Evolutionary conservation across 2,888 invertebrate genomes (phyloP).

Genomic region (Diabrotica balteata): DNA sequence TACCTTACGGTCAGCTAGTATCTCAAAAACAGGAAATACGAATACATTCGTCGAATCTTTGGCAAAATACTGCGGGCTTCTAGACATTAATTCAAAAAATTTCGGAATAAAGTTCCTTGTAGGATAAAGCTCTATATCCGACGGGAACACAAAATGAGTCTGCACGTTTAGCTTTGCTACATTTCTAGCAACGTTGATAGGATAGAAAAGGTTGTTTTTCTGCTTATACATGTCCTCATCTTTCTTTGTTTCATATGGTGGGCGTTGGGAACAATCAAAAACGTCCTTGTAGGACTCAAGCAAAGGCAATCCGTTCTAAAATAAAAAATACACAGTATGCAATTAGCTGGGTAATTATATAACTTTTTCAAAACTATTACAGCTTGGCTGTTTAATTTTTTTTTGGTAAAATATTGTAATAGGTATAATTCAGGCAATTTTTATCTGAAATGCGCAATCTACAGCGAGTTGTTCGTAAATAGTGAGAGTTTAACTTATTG

Average conservation of each 20-base stretch:
- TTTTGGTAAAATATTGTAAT: too few species aligned
- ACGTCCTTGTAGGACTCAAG: slow-evolving; percentile 48
- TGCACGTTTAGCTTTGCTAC: slow-evolving; percentile 48
- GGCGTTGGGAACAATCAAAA: slow-evolving; percentile 73
- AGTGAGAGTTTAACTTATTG: too few species aligned
- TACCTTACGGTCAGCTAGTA: slow-evolving; percentile 34
- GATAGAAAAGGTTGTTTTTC: slow-evolving; percentile 46
- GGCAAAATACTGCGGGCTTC: slow-evolving; percentile 36
- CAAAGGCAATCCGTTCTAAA: slow-evolving; percentile 36
- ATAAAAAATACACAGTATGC: slow-evolving; percentile 16
- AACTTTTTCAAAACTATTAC: too few species aligned
- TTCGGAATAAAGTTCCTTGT: slow-evolving; percentile 45
- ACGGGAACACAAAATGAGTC: slow-evolving; percentile 52
- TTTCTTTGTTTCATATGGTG: slow-evolving; percentile 74
- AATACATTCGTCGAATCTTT: slow-evolving; percentile 43
- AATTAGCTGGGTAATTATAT: too few species aligned
- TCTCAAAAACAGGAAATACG: slow-evolving; percentile 50
- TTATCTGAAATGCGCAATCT: too few species aligned
- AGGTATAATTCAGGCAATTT: too few species aligned
- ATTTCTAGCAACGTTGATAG: slow-evolving; percentile 53
- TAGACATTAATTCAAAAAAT: slow-evolving; percentile 44
- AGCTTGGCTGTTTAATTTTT: too few species aligned
- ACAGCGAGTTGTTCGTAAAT: too few species aligned
- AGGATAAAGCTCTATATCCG: slow-evolving; percentile 53
- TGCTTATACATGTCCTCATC: slow-evolving; percentile 61